Base-by-base conservation (phyloP, 2,797 vertebrate genomes). In the Aselliscus stoliczkanus region DNA sequence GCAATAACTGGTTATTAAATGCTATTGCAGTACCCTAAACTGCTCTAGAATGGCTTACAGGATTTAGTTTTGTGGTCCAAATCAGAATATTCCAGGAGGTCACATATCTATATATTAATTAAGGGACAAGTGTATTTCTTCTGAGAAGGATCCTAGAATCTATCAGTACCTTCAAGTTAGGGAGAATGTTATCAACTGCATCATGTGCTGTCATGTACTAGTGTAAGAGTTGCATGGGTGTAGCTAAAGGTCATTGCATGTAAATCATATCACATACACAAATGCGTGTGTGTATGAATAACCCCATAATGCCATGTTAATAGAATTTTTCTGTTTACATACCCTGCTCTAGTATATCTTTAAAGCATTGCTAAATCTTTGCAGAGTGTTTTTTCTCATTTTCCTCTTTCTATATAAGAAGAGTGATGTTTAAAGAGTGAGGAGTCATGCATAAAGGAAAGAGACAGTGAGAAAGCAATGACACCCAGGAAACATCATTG, bases 141-240 rank as follows among this genome's bases (percentile, higher is more conserved):
- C 18, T 64, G 67, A 75, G 56, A 88, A 93, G 17, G 31, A 31
- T 34, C 34, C 4, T n/a, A 44, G 31, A 60, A 65, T 25, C 27
- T 21, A 4, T n/a, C 3, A 23, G 7, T 9, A 44, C 9, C 62
- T 54, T 37, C 12, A 12, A 54, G 31, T 4, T 62, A 65, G 34
- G 50, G 39, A 67, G 62, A 29, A 39, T 1, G 13, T 62, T 77
- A 70, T 13, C 5, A 76, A 17, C 21, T 56, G 25, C 25, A 25
- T 42, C 21, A 5, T 8, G 4, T 9, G 10, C 7, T 65, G 13
- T 17, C 37, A 29, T 6, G 11, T 31, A 27, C 58, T 7, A 47
- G 6, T 2, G 25, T 7, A 44, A 70, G 25, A 39, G 12, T 14
- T 11, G 8, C 0, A 7, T 0, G 6, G 20, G 37, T 14, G 12